Percentiles rank a stretch among this genome's conserved stretches.
Conservation (phyloP, 2,797 vertebrate genomes). For the Pantherophis vulpinus region DNA sequence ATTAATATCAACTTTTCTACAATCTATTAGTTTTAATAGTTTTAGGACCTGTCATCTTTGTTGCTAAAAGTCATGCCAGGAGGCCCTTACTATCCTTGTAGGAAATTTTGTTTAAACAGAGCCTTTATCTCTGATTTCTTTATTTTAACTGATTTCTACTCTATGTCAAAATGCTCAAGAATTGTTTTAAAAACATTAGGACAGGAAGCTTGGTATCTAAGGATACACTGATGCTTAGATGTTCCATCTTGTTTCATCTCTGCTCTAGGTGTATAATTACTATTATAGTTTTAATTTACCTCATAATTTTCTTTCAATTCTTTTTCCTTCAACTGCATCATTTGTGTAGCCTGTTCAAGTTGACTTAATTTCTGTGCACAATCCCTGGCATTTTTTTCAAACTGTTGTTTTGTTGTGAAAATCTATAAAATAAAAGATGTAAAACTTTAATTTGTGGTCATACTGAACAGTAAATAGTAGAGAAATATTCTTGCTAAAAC, state of each 20-base stretch:
- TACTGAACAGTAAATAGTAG: background rate
- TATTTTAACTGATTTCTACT: background rate
- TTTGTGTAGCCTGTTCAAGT: constrained; percentile 77
- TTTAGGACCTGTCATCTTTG: background rate
- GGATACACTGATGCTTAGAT: background rate
- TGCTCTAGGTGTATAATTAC: background rate
- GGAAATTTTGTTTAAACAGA: background rate
- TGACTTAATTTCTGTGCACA: constrained; percentile 78
- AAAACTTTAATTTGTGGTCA: background rate
- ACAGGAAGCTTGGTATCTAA: background rate
- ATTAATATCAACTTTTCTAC: background rate
- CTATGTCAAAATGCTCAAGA: background rate
- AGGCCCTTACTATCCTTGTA: too few relatives aligned
- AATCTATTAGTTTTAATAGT: background rate
- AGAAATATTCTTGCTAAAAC: background rate
- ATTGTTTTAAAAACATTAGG: background rate
- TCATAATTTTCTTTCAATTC: constrained; percentile 79
- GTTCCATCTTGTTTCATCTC: background rate
- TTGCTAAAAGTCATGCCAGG: background rate
- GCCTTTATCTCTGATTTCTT: background rate
- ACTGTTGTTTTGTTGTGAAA: constrained; percentile 68
- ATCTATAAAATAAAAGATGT: constrained; percentile 65
- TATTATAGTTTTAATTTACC: constrained; percentile 64
- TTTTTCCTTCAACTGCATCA: constrained; percentile 73
- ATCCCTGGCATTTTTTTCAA: constrained; percentile 76